phyloP scores from a whole-genome alignment of 2,113 vertebrate species.

The Scortum barcoo region DNA sequence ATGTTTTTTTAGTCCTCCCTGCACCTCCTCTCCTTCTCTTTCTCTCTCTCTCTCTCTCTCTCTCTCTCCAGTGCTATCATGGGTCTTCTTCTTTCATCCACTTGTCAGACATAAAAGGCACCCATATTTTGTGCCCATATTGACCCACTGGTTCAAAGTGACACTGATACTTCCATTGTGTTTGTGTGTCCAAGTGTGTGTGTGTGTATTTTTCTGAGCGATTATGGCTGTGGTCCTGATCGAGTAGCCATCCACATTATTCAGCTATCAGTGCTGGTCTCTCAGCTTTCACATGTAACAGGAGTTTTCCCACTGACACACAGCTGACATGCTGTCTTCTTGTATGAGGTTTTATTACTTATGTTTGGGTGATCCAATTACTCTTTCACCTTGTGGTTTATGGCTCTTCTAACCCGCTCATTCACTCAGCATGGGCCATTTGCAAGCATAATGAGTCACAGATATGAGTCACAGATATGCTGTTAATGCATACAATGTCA shows the following conservation, averaged over 20 bases:
- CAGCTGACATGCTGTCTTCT: constrained; percentile 69
- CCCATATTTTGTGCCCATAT: constrained; percentile 43
- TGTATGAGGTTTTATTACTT: constrained; percentile 76
- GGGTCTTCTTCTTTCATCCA: constrained; percentile 53
- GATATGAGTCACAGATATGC: constrained; percentile 61
- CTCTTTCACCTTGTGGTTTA: constrained; percentile 77
- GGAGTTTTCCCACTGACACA: constrained; percentile 68
- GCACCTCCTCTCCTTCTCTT: constrained; percentile 29
- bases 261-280: constrained; percentile 52
- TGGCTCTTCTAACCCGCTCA: constrained; percentile 59
- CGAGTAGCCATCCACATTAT: constrained; percentile 34
- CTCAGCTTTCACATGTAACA: constrained; percentile 71
- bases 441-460: constrained; percentile 68
- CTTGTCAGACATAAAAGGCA: constrained; percentile 66
- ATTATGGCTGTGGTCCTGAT: constrained; percentile 32
- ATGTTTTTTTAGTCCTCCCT: constrained; percentile 69
- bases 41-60: constrained; percentile 7
- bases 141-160: constrained; percentile 61
- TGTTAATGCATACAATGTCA: constrained; percentile 24
- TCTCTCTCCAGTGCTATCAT: constrained; percentile 2
- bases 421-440: constrained; percentile 63
- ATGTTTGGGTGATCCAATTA: constrained; percentile 74
- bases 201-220: constrained; percentile 37
- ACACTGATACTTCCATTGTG: constrained; percentile 58
- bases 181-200: constrained; percentile 3